phyloP scores from a whole-genome alignment of 2,113 vertebrate genomes.

The Pollimyrus isidori region DNA sequence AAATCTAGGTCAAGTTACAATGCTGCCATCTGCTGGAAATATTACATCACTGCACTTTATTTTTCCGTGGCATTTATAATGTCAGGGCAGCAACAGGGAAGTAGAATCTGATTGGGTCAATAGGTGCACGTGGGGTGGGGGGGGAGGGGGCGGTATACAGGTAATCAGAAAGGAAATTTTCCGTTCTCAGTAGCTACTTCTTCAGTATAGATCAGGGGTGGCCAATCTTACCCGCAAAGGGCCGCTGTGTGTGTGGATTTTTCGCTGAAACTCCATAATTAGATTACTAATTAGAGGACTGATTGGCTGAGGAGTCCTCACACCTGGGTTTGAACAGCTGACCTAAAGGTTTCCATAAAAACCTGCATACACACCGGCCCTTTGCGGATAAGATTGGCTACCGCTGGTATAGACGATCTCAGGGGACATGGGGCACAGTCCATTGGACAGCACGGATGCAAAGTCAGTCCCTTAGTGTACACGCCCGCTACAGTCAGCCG shows the following conservation, averaged over 20 bases:
- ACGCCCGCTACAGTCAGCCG: neutral
- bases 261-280: too few relatives aligned
- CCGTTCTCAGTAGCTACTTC: neutral
- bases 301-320: too few relatives aligned
- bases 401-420: neutral
- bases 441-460: neutral
- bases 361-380: too few relatives aligned
- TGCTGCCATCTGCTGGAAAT: neutral
- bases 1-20: neutral
- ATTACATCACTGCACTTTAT: neutral
- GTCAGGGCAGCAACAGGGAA: neutral
- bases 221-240: too few relatives aligned
- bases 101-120: neutral
- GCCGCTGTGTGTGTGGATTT: too few relatives aligned
- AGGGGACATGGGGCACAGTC: neutral
- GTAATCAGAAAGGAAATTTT: neutral
- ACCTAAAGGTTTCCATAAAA: too few relatives aligned
- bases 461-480: neutral
- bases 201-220: neutral
- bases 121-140: neutral
- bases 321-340: too few relatives aligned
- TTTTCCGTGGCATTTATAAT: neutral
- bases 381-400: too few relatives aligned
- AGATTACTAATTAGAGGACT: too few relatives aligned
- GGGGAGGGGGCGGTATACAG: too few relatives aligned